Evolutionary conservation across 2,888 invertebrate species (phyloP).

Genomic region (Pedicia rivosa): DNA sequence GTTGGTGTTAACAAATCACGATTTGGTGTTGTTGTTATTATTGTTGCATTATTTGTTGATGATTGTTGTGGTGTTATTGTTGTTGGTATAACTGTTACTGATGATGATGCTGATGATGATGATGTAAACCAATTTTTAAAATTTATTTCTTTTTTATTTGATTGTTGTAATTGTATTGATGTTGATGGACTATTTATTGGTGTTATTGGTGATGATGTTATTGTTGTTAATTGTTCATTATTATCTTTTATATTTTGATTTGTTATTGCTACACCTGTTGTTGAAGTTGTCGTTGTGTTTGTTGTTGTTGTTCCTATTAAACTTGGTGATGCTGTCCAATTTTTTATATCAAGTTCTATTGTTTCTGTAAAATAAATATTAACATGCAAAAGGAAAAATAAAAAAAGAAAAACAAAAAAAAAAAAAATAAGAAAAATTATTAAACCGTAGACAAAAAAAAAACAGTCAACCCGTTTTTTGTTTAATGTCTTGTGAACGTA

Average conservation of each 20-base stretch:
- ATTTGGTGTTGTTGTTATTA: not conserved
- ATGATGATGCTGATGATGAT: slow-evolving; percentile 5
- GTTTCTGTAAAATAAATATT: slow-evolving; percentile 12
- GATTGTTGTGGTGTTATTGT: not conserved
- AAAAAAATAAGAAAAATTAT: not conserved
- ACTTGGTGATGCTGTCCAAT: slow-evolving; percentile 12
- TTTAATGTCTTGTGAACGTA: too few relatives aligned
- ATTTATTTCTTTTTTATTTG: slow-evolving; percentile 19
- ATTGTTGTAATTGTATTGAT: slow-evolving; percentile 11
- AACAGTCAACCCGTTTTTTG: too few relatives aligned
- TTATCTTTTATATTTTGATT: slow-evolving; percentile 1
- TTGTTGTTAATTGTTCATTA: slow-evolving; percentile 9
- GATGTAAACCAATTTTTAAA: slow-evolving; percentile 22
- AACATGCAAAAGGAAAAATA: slow-evolving; percentile 6
- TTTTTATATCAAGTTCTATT: slow-evolving; percentile 15
- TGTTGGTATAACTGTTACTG: slow-evolving; percentile 1
- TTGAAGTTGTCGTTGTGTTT: slow-evolving; percentile 9
- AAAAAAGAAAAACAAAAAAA: slow-evolving; percentile 8
- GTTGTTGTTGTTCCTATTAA: slow-evolving; percentile 9
- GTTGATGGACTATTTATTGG: slow-evolving; percentile 10
- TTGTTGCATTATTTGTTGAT: too few relatives aligned
- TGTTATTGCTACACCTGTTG: slow-evolving; percentile 7
- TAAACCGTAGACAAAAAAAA: slow-evolving; percentile 1
- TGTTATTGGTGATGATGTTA: slow-evolving; percentile 12
- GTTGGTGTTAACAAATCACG: slow-evolving; percentile 1